Conservation (phyloP, 2,888 invertebrate species). For the Ecliptopera silaceata region DNA sequence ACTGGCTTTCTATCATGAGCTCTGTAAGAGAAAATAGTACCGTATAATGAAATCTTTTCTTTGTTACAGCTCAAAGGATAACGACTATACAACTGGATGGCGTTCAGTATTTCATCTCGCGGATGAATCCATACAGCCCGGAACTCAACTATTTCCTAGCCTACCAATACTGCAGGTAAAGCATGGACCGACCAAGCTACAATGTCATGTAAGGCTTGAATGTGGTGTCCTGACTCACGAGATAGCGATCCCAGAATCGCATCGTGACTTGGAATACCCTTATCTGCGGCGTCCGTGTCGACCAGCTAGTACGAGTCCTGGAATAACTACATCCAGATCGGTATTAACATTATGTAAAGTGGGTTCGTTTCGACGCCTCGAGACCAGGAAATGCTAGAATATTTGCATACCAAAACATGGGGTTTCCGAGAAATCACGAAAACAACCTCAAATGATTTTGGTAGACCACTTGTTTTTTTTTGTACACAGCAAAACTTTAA, state of each 20-base stretch:
- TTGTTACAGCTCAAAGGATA: constrained; percentile 90
- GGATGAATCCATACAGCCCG: constrained; percentile 94
- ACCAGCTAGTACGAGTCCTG: constrained; percentile 56
- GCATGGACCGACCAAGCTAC: constrained; percentile 33
- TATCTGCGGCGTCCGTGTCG: constrained; percentile 68
- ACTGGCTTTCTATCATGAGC: constrained; percentile 15
- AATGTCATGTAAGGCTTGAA: constrained; percentile 34
- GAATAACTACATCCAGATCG: constrained; percentile 57
- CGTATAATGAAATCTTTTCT: constrained; percentile 29
- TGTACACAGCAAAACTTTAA: too few species aligned
- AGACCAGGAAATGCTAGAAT: constrained; percentile 69
- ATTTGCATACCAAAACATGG: constrained; percentile 75
- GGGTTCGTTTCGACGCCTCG: constrained; percentile 51
- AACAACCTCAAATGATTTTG: constrained; percentile 58
- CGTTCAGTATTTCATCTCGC: constrained; percentile 92
- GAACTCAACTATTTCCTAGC: constrained; percentile 93
- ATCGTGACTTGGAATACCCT: constrained; percentile 71
- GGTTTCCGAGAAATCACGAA: constrained; percentile 62
- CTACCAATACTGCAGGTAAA: constrained; percentile 91
- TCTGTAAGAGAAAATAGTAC: constrained; percentile 7
- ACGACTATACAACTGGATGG: constrained; percentile 93
- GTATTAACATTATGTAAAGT: constrained; percentile 61
- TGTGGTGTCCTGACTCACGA: constrained; percentile 44
- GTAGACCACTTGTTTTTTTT: too few species aligned
- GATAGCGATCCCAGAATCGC: constrained; percentile 54